A percentile compares a stretch with the other conserved stretches of the same genome.
phyloP scores from a whole-genome alignment of 1,140 invertebrate genomes.

The Hyles vespertilio region DNA sequence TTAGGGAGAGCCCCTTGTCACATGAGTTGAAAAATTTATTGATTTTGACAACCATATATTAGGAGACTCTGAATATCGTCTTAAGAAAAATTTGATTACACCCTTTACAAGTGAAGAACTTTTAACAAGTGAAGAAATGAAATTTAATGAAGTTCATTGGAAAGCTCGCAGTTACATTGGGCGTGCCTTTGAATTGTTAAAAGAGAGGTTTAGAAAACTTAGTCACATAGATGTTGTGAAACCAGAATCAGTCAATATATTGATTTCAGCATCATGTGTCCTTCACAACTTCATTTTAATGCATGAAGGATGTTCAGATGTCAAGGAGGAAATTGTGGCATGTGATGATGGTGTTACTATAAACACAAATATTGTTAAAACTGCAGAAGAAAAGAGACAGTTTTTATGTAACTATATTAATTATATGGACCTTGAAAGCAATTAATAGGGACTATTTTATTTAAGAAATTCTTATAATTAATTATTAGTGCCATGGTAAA shows the following conservation, averaged over 20 bases:
- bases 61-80: conserved; percentile 56
- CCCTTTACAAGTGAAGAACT: conserved; percentile 58
- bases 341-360: conserved; percentile 55
- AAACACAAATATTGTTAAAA: conserved; percentile 53
- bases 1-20: conserved; percentile 49
- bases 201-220: conserved; percentile 54
- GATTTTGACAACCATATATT: conserved; percentile 65
- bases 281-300: conserved; percentile 63
- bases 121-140: conserved; percentile 60
- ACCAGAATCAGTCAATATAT: conserved; percentile 36
- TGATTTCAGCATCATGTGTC: conserved; percentile 55
- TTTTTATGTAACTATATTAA: conserved; percentile 70
- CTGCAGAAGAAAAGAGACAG: conserved; percentile 55
- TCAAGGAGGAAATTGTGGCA: conserved; percentile 51
- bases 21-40: conserved; percentile 53
- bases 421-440: conserved; percentile 39
- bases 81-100: conserved; percentile 57
- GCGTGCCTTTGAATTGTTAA: conserved; percentile 58
- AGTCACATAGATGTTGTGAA: conserved; percentile 54
- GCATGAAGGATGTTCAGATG: conserved; percentile 49
- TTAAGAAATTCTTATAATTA: background rate
- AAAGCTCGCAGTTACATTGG: conserved; percentile 53
- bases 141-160: conserved; percentile 63
- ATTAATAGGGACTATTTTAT: background rate
- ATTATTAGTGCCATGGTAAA: no score